Evolutionary conservation across 2,888 invertebrate genomes (phyloP), one percentile per base, ranked within the genome.

Genomic region (Trachelus stipa): DNA sequence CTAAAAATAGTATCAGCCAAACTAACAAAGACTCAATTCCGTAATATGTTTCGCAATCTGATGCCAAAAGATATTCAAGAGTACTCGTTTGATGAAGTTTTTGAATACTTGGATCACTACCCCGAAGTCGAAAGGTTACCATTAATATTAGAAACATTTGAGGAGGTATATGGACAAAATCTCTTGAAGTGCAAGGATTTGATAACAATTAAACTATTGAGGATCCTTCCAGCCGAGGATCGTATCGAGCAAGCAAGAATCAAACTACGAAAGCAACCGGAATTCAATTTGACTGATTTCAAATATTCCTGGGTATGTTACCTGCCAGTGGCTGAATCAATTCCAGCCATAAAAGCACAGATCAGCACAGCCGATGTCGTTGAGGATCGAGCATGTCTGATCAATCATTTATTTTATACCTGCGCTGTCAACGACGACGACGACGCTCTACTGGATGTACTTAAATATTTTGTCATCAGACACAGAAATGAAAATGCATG

Each of bases 341-440:
- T 91, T 37, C 79, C 85, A 0, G 9, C 76, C 4, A 80, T 90
- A 3, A 90, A 85, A 68, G 12, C 71, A 0, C 80, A 88, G 37
- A 88, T 91, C 11, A 4, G 73, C 0, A 85, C 77, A 34, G 75
- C 81, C 4, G 79, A 86, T 1, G 73, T 80, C 3, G 34, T 76
- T 4, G 68, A 79, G 1, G 73, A 74, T 0, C 84, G 91, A 34
- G 31, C 79, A 1, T 12, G 31, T 0, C 71, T 90, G 2, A 74
- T 90, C 0, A 34, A 77, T 0, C 82, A 84, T 11, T 84, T 92
- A 85, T 82, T 92, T 3, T 84, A 79, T 34, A 84, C 83, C 15
- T 92, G 91, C 69, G 85, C 83, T 34, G 80, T 91, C 12, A 91
- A 92, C 73, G 75, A 88, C 12, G 88, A 90, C 75, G 71, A 86